Percentiles rank a stretch among this genome's conserved stretches.
phyloP scores from a whole-genome alignment of 2,113 vertebrate genomes.

The Seriola quinqueradiata region DNA sequence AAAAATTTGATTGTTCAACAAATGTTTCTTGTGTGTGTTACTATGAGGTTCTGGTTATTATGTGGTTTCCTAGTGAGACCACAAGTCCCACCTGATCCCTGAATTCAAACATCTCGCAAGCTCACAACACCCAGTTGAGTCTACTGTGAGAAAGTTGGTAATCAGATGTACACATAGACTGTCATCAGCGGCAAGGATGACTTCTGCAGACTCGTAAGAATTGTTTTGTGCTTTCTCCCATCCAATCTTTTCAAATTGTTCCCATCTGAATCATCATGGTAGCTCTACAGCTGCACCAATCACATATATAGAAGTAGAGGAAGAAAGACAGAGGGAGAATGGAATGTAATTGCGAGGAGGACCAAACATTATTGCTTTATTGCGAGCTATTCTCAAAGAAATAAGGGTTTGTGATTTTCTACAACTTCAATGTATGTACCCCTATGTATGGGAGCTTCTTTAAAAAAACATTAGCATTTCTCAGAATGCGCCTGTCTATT shows the following conservation, averaged over 20 bases:
- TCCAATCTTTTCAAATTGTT: conserved; percentile 66
- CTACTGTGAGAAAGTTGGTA: conserved; percentile 10
- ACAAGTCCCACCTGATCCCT: conserved; percentile 4
- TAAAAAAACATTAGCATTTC: conserved; percentile 26
- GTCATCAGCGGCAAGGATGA: conserved; percentile 9
- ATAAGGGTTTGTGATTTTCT: conserved; percentile 62
- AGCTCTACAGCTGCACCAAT: conserved; percentile 41
- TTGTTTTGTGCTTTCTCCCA: conserved; percentile 57
- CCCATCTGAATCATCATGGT: conserved; percentile 62
- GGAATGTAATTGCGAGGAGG: conserved; percentile 63
- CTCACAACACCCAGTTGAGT: not conserved
- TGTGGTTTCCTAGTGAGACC: not conserved
- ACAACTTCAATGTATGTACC: conserved; percentile 38
- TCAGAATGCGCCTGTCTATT: conserved; percentile 13
- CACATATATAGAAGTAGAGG: conserved; percentile 41
- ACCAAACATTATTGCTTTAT: conserved; percentile 59
- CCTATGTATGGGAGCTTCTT: not conserved
- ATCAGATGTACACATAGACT: conserved; percentile 45
- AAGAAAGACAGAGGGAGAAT: conserved; percentile 48
- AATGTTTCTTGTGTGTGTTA: not conserved
- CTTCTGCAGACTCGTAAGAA: conserved; percentile 44
- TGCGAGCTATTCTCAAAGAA: conserved; percentile 58
- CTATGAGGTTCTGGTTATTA: not conserved
- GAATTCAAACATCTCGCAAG: conserved; percentile 14
- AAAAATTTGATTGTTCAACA: not conserved